Base-by-base conservation (phyloP, 2,113 vertebrate genomes). In the Synchiropus splendidus region DNA sequence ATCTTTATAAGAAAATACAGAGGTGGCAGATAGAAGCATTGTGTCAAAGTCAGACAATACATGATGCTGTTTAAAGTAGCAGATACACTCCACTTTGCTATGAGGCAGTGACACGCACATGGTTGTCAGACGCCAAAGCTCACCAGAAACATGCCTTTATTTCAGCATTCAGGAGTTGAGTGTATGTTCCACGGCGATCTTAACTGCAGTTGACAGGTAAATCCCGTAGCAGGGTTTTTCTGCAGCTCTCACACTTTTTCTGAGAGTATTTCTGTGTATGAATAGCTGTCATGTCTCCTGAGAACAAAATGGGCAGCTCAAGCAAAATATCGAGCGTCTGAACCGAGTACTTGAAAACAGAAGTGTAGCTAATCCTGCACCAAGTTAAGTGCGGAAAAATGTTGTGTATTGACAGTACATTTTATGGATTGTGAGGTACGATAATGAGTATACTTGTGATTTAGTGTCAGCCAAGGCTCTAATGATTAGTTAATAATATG, bases 171-270 rank as follows among this genome's bases (percentile, higher is more conserved):
- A 32, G 42, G 46, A 14, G 11, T 56, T 50, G 39, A 18, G 50
- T 6, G 10, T 35, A 38, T 49, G 63, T 70, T 54, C 64, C 61
- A 52, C 45, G 35, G 48, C 38, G 12, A 52, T 47, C 70, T 61
- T 65, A 72, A 67, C 54, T 44, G 18, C 53, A 58, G 67, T 35
- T 76, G 72, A 72, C 72, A 56, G 69, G 59, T 73, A 69, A 75
- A 78, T 75, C 73, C 72, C 67, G 61, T 5, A 18, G 67, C 60
- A 63, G 43, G 44, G 42, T 34, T 45, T 73, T 67, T 72, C 49
- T 60, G 55, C 67, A 52, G 51, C 67, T 64, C 50, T 54, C 39
- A 43, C 12, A 37, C 57, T 51, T 66, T 55, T 45, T 5, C 15
- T 61, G 45, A 72, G 69, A 72, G 61, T 57, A 48, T 53, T 54